phyloP scores from a whole-genome alignment of 2,797 vertebrate genomes.

The Argyrosomus regius region DNA sequence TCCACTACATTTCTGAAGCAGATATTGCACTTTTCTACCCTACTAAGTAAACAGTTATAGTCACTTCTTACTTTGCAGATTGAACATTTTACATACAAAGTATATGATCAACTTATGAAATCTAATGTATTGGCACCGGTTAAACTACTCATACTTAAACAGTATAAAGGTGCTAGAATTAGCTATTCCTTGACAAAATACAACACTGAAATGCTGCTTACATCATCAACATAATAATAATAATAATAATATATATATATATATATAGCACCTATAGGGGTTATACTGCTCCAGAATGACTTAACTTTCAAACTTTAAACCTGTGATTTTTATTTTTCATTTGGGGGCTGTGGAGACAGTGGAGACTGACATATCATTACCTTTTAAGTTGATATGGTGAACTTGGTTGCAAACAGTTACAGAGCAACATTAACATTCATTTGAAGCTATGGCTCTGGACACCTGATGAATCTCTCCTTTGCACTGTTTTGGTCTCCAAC shows the following conservation, averaged over 20 bases:
- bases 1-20: neutral
- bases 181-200: no score
- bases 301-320: neutral
- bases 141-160: neutral
- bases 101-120: neutral
- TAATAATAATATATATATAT: neutral
- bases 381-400: neutral
- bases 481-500: neutral
- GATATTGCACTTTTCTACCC: neutral
- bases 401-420: neutral
- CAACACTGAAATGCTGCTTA: neutral
- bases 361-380: neutral
- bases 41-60: neutral
- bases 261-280: neutral
- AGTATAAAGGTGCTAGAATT: neutral
- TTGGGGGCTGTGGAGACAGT: neutral
- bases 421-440: neutral
- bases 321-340: neutral
- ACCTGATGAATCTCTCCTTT: neutral
- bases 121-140: neutral
- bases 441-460: neutral
- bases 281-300: neutral
- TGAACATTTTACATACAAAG: neutral
- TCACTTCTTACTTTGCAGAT: neutral
- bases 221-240: neutral